phyloP scores from a whole-genome alignment of 1,140 invertebrate genomes.

The Aphaenogaster rudis region DNA sequence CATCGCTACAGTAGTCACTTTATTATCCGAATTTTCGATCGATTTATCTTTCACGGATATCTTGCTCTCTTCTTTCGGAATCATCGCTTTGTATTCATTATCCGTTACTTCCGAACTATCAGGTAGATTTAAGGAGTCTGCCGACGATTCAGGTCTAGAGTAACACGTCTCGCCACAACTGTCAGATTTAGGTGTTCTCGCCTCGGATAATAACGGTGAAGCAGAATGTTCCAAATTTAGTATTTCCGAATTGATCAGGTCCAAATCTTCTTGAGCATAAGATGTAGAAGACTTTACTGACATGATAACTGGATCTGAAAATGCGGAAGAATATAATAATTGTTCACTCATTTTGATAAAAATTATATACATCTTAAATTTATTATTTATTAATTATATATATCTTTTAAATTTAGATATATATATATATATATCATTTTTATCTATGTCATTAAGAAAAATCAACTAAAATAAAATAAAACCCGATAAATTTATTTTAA shows the following conservation, averaged over 20 bases:
- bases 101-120: slow-evolving; percentile 66
- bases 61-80: slow-evolving; percentile 30
- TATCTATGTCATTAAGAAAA: neutral
- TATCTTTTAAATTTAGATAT: neutral
- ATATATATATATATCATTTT: neutral
- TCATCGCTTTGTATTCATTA: slow-evolving; percentile 47
- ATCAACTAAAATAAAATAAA: neutral
- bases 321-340: slow-evolving; percentile 44
- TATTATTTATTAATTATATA: too few relatives aligned
- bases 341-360: neutral
- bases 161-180: slow-evolving; percentile 70
- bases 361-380: neutral
- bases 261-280: slow-evolving; percentile 80
- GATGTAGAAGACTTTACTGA: slow-evolving; percentile 78
- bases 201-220: slow-evolving; percentile 62
- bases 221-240: slow-evolving; percentile 72
- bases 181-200: slow-evolving; percentile 69
- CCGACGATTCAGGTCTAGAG: slow-evolving; percentile 70
- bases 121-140: slow-evolving; percentile 65
- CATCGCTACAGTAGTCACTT: slow-evolving; percentile 68
- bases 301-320: slow-evolving; percentile 81
- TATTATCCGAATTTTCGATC: slow-evolving; percentile 63
- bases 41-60: slow-evolving; percentile 31
- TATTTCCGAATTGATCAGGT: slow-evolving; percentile 80
- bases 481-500: neutral